phyloP scores from a whole-genome alignment of 2,797 vertebrate species.

The Parambassis ranga region DNA sequence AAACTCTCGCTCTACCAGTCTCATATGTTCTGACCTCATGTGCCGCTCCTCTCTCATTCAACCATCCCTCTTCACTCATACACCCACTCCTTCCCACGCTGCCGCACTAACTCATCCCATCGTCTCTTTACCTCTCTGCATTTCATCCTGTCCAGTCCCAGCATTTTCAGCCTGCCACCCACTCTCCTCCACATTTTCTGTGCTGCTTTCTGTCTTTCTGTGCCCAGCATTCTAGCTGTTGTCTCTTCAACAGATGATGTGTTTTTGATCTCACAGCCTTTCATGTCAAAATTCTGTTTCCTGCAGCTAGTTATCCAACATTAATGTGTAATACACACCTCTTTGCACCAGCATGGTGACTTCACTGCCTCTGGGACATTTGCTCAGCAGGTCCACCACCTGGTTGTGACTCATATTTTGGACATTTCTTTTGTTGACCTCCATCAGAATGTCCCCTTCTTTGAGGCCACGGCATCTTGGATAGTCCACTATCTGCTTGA shows the following conservation, averaged over 20 bases:
- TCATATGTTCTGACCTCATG: slow-evolving; percentile 55
- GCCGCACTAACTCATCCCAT: slow-evolving; percentile 36
- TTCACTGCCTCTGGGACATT: slow-evolving; percentile 94
- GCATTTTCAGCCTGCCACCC: slow-evolving; percentile 46
- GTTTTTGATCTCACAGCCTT: slow-evolving; percentile 11
- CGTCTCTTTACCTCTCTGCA: slow-evolving; percentile 40
- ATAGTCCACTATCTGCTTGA: slow-evolving; percentile 98
- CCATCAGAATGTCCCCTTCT: slow-evolving; percentile 94
- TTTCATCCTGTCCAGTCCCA: slow-evolving; percentile 29
- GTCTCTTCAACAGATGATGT: slow-evolving; percentile 20
- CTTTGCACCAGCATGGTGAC: slow-evolving; percentile 97
- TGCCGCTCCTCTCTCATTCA: slow-evolving; percentile 33
- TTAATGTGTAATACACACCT: slow-evolving; percentile 78
- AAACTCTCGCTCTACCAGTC: slow-evolving; percentile 21
- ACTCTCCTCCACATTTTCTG: slow-evolving; percentile 37
- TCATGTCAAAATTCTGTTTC: slow-evolving; percentile 7
- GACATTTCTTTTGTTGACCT: slow-evolving; percentile 98
- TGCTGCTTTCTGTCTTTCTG: slow-evolving; percentile 27
- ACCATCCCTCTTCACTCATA: slow-evolving; percentile 38
- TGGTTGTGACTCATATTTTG: slow-evolving; percentile 97
- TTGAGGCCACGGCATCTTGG: slow-evolving; percentile 94
- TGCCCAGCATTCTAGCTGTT: slow-evolving; percentile 39
- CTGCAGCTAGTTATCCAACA: slow-evolving; percentile 8
- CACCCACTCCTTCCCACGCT: slow-evolving; percentile 63
- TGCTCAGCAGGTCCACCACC: slow-evolving; percentile 97